These are phyloP conservation scores for Centropyge bicolor DNA, from an alignment of 2,797 vertebrate species.

Conservation along the genomic window DNA sequence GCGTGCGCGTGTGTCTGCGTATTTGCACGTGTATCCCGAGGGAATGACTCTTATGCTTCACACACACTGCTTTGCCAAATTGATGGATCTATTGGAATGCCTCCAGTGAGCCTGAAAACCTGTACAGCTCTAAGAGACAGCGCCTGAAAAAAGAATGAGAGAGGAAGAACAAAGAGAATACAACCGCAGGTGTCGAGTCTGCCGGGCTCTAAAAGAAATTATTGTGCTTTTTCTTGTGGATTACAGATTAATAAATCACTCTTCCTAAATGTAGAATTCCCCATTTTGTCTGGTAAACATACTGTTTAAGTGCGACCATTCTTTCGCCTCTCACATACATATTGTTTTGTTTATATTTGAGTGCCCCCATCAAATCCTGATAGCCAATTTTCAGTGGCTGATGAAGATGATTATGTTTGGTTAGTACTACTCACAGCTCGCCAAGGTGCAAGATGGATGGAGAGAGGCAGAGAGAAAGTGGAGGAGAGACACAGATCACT, in stretches of 20 bases:
- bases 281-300: conserved; percentile 24
- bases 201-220: conserved; percentile 55
- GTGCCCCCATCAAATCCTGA: conserved; percentile 54
- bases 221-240: conserved; percentile 53
- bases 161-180: conserved; percentile 65
- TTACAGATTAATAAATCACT: conserved; percentile 61
- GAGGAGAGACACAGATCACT: conserved; percentile 11
- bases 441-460: conserved; percentile 25
- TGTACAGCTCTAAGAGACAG: conserved; percentile 70
- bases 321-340: conserved; percentile 32
- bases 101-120: conserved; percentile 81
- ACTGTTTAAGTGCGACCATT: conserved; percentile 1
- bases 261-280: conserved; percentile 12
- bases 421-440: conserved; percentile 37
- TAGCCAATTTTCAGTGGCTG: conserved; percentile 44
- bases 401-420: conserved; percentile 55
- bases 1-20: conserved; percentile 33
- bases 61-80: conserved; percentile 82
- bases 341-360: conserved; percentile 47
- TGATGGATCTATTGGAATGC: conserved; percentile 85
- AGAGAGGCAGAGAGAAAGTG: conserved; percentile 10
- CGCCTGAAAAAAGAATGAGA: conserved; percentile 55
- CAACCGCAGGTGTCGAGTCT: conserved; percentile 58
- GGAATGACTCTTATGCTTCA: conserved; percentile 81
- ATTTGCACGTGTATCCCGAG: conserved; percentile 63